Evolutionary conservation across 2,888 invertebrate species (phyloP).

Genomic region (Macaria liturata): DNA sequence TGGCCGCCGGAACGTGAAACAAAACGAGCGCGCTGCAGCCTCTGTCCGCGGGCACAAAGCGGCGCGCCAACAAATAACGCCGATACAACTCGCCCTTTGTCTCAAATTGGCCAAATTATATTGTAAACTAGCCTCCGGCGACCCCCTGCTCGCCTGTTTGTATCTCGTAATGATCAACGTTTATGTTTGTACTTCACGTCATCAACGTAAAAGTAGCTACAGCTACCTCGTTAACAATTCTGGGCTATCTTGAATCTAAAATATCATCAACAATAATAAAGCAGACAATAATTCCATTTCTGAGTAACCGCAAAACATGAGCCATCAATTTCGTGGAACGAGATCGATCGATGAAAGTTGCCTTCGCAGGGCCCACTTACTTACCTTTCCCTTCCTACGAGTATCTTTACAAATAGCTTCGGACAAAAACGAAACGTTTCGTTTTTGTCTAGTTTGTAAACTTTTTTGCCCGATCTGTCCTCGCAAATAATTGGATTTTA

Average conservation of each 20-base stretch:
- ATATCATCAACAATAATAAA: background rate
- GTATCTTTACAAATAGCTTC: background rate
- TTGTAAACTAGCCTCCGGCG: constrained; percentile 14
- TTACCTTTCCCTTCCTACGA: constrained; percentile 26
- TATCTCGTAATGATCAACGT: constrained; percentile 1
- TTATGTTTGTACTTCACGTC: too few relatives aligned
- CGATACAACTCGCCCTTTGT: constrained; percentile 29
- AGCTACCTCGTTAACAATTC: too few relatives aligned
- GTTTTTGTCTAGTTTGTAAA: constrained; percentile 8
- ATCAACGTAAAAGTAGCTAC: too few relatives aligned
- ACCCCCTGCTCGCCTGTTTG: background rate
- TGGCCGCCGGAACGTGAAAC: constrained; percentile 32
- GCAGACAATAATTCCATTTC: constrained; percentile 10
- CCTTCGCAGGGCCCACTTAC: constrained; percentile 23
- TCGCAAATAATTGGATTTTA: constrained; percentile 1
- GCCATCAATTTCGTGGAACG: constrained; percentile 31
- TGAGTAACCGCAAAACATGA: constrained; percentile 25
- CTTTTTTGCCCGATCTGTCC: constrained; percentile 7
- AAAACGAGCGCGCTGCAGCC: constrained; percentile 27
- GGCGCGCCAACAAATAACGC: constrained; percentile 33
- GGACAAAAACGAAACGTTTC: constrained; percentile 10
- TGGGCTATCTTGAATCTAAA: too few relatives aligned
- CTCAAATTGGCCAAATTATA: constrained; percentile 21
- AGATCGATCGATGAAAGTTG: constrained; percentile 37
- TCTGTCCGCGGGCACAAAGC: constrained; percentile 32